Evolutionary conservation across 2,888 invertebrate species (phyloP).

Genomic region (Polymixis flavicincta): DNA sequence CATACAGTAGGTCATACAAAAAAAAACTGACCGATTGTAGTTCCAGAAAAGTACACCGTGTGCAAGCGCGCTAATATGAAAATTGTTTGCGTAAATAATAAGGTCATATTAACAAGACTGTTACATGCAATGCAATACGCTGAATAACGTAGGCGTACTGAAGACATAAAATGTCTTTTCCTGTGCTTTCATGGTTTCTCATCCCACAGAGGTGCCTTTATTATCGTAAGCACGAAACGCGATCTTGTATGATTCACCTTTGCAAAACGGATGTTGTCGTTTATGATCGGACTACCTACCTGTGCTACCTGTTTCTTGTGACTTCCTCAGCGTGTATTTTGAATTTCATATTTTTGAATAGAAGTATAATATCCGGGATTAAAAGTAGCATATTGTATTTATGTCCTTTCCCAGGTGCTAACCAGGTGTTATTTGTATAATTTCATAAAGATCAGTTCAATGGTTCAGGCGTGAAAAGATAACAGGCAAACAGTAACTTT

Average conservation of each 20-base stretch:
- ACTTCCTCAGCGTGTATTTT: not conserved
- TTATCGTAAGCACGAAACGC: not conserved
- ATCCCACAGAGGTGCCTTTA: not conserved
- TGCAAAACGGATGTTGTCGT: constrained; percentile 25
- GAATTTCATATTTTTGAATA: not conserved
- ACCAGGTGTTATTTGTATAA: not conserved
- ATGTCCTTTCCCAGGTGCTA: not conserved
- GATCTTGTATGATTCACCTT: constrained; percentile 23
- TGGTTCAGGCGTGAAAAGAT: not conserved
- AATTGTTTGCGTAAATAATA: not conserved
- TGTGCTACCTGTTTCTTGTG: not conserved
- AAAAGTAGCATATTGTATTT: not conserved
- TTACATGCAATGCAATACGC: not conserved
- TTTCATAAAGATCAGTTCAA: not conserved
- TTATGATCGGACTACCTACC: not conserved
- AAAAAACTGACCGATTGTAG: not conserved
- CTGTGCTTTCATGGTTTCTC: not conserved
- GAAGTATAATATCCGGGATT: not conserved
- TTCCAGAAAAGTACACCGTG: not conserved
- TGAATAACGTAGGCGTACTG: not conserved
- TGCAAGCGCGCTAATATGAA: no score
- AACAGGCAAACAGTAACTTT: not conserved
- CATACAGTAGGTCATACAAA: not conserved
- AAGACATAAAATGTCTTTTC: not conserved
- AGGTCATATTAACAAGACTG: not conserved